Percentiles rank a stretch among this genome's conserved stretches.
phyloP scores from a whole-genome alignment of 2,888 invertebrate genomes.

The Drosophila mulleri region DNA sequence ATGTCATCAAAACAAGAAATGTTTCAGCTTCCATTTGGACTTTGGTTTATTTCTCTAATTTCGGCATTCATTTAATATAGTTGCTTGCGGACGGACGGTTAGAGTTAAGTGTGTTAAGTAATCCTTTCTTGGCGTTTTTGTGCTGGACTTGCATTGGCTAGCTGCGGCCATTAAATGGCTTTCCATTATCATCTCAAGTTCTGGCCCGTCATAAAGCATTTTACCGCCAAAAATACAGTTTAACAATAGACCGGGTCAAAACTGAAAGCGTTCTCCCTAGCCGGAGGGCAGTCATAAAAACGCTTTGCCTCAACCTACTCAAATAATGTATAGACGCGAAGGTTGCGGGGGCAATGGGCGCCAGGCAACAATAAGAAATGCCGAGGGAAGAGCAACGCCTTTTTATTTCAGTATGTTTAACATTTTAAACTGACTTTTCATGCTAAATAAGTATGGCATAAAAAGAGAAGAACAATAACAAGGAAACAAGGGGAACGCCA shows the following conservation, averaged over 20 bases:
- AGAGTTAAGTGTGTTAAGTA: conserved; percentile 29
- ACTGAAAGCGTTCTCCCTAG: conserved; percentile 29
- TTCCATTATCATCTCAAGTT: conserved; percentile 64
- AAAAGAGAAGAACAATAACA: conserved; percentile 36
- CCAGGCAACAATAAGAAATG: conserved; percentile 46
- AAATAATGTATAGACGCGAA: conserved; percentile 39
- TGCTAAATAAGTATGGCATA: conserved; percentile 70
- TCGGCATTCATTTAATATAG: not conserved
- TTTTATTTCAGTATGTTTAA: conserved; percentile 40
- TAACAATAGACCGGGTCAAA: conserved; percentile 45
- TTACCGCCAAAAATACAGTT: conserved; percentile 54
- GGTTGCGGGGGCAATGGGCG: not conserved
- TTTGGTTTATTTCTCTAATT: not conserved
- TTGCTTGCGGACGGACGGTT: not conserved
- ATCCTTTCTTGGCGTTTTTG: conserved; percentile 37
- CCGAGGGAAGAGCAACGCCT: conserved; percentile 31
- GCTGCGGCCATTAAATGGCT: conserved; percentile 48
- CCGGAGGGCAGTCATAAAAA: conserved; percentile 56
- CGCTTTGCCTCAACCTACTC: conserved; percentile 52
- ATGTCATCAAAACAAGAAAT: not conserved
- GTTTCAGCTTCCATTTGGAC: not conserved
- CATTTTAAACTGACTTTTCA: conserved; percentile 77
- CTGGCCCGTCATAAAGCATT: conserved; percentile 59
- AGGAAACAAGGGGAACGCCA: conserved; percentile 6
- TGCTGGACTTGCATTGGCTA: conserved; percentile 33